A percentile compares a stretch with the other conserved stretches of the same genome.
Evolutionary conservation across 2,797 vertebrate genomes (phyloP).

Genomic region (Pseudomugil gertrudae): DNA sequence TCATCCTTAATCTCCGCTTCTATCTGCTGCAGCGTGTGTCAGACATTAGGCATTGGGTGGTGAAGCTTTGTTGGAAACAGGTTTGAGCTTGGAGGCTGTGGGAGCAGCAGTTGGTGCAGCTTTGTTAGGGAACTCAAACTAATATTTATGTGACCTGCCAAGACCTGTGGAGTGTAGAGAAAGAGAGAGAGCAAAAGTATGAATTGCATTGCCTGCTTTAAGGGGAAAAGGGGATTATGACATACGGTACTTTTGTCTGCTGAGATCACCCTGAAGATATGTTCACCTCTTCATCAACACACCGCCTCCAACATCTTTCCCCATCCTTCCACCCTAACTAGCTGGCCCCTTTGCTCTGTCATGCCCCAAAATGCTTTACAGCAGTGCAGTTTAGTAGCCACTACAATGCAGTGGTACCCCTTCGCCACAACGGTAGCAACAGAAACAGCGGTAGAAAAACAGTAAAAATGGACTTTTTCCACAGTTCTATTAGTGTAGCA

Average conservation of each 20-base stretch:
- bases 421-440: background rate
- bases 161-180: constrained; percentile 46
- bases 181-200: constrained; percentile 41
- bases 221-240: constrained; percentile 31
- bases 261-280: constrained; percentile 20
- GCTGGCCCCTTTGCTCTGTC: constrained; percentile 9
- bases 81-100: constrained; percentile 30
- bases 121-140: constrained; percentile 69
- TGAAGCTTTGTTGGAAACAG: constrained; percentile 38
- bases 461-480: too few relatives aligned
- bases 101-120: constrained; percentile 60
- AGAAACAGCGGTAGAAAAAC: too few relatives aligned
- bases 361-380: constrained; percentile 16
- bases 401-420: background rate
- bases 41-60: constrained; percentile 39
- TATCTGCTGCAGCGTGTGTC: constrained; percentile 25
- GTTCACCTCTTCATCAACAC: background rate
- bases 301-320: background rate
- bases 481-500: too few relatives aligned
- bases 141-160: constrained; percentile 73
- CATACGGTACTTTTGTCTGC: constrained; percentile 45
- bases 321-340: background rate
- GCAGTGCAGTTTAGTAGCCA: constrained; percentile 6
- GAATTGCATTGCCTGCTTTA: constrained; percentile 23
- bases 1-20: constrained; percentile 20